phyloP scores from a whole-genome alignment of 2,113 vertebrate genomes.

The Laticauda laticaudata region DNA sequence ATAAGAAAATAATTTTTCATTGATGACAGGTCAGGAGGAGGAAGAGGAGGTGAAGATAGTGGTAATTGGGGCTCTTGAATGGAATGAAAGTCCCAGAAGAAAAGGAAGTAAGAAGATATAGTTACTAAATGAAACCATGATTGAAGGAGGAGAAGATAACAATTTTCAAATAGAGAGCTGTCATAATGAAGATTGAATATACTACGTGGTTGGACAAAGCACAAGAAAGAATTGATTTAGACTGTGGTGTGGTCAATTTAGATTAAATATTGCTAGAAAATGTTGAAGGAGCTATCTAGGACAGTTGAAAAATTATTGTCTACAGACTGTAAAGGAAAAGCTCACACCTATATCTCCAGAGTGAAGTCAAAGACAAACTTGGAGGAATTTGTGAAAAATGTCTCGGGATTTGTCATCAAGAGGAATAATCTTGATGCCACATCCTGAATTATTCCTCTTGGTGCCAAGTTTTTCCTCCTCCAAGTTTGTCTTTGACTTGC shows the following conservation, averaged over 20 bases:
- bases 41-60: not conserved
- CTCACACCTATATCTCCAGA: not conserved
- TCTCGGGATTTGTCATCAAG: not conserved
- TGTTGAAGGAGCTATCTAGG: conserved; percentile 9
- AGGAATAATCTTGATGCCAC: no score
- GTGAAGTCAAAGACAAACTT: not conserved
- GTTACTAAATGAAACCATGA: conserved; percentile 15
- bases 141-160: not conserved
- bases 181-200: conserved; percentile 31
- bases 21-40: not conserved
- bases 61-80: not conserved
- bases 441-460: not conserved
- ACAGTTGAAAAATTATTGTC: not conserved
- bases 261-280: conserved; percentile 24
- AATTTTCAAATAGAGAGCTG: conserved; percentile 15
- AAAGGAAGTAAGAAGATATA: not conserved
- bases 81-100: not conserved
- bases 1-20: not conserved
- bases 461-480: not conserved
- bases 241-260: conserved; percentile 11
- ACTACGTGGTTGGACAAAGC: not conserved
- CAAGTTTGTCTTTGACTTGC: not conserved
- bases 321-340: not conserved
- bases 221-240: conserved; percentile 23
- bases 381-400: not conserved